A percentile compares a stretch with the other conserved stretches of the same genome.
phyloP scores from a whole-genome alignment of 2,797 vertebrate species.

The Erethizon dorsatum region DNA sequence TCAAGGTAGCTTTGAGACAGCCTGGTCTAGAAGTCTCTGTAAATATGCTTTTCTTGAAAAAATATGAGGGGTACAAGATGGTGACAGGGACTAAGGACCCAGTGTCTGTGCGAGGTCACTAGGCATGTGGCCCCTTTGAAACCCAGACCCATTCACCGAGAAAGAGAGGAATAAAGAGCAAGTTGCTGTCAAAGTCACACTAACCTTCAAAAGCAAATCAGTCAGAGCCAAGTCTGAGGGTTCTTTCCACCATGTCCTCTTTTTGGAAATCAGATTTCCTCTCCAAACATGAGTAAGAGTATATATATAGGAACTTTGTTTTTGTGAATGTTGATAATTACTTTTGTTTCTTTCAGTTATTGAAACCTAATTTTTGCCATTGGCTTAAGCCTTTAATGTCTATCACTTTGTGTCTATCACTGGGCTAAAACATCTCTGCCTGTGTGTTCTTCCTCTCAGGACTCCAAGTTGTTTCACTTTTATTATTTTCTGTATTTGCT shows the following conservation, averaged over 20 bases:
- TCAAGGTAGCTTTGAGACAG: not conserved
- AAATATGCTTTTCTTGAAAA: constrained; percentile 27
- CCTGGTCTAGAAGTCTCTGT: constrained; percentile 19
- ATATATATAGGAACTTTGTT: not conserved
- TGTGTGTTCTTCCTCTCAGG: not conserved
- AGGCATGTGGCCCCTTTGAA: not conserved
- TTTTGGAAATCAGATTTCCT: not conserved
- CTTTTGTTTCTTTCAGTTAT: constrained; percentile 30
- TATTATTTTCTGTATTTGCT: constrained; percentile 5
- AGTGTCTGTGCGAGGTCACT: not conserved
- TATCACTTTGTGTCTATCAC: not conserved
- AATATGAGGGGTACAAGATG: not conserved
- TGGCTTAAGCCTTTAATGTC: not conserved
- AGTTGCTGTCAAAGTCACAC: not conserved
- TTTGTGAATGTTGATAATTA: not conserved
- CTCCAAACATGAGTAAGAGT: not conserved
- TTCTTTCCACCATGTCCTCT: not conserved
- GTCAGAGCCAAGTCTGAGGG: not conserved
- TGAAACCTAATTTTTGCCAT: not conserved
- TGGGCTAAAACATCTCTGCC: not conserved
- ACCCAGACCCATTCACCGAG: not conserved
- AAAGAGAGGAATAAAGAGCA: not conserved
- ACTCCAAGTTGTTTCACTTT: not conserved
- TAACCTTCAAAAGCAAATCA: not conserved
- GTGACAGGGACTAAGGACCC: not conserved